Evolutionary conservation across 2,797 vertebrate species (phyloP).

Genomic region (Enteromius anoplus): DNA sequence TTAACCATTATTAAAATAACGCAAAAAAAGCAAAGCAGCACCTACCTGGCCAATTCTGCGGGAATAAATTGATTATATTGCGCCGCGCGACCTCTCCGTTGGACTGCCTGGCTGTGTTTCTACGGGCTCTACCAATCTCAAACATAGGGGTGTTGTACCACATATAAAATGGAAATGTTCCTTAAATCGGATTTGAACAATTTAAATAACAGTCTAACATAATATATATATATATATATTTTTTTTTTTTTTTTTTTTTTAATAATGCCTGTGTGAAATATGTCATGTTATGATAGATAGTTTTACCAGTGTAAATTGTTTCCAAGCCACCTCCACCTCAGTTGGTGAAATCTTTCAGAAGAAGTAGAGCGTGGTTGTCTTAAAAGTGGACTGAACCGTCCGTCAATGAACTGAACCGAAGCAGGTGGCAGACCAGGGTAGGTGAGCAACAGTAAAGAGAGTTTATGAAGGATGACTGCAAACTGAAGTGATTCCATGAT

Average conservation of each 20-base stretch:
- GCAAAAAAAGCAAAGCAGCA: not conserved
- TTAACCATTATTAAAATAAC: not conserved
- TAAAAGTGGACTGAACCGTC: not conserved
- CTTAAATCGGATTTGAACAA: not conserved
- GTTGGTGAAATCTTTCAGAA: not conserved
- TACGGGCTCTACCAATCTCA: slow-evolving; percentile 12
- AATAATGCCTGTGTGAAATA: not conserved
- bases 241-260: no score
- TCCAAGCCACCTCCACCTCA: not conserved
- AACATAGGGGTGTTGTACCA: not conserved
- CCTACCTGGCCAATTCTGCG: not conserved
- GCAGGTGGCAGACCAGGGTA: not conserved
- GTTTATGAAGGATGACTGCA: not conserved
- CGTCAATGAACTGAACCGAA: not conserved
- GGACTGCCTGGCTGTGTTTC: not conserved
- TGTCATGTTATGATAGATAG: not conserved
- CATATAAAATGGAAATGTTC: not conserved
- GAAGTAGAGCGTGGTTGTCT: slow-evolving; percentile 8
- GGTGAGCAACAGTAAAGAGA: not conserved
- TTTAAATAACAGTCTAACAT: not conserved
- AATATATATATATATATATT: fast-evolving
- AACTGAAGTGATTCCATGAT: not conserved
- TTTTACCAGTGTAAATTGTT: not conserved
- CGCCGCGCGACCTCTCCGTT: not conserved
- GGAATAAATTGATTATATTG: not conserved